Percentiles rank a stretch among this genome's conserved stretches.
phyloP scores from a whole-genome alignment of 2,113 vertebrate species.

The Chloebia gouldiae region DNA sequence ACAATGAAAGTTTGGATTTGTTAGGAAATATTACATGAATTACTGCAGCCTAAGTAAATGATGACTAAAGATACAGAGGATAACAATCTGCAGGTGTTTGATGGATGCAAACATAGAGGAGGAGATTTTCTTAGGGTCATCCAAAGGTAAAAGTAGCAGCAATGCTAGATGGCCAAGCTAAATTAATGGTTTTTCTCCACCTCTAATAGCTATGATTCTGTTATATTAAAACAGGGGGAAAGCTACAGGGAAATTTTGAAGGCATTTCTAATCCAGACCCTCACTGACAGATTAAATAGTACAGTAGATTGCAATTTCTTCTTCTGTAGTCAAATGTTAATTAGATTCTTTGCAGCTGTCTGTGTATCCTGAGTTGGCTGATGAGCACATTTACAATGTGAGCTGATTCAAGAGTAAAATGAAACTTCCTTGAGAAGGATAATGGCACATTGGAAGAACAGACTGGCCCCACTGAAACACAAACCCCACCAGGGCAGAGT shows the following conservation, averaged over 20 bases:
- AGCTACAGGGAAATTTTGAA: background rate
- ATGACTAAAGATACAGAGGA: background rate
- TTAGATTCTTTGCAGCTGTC: constrained; percentile 45
- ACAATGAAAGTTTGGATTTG: background rate
- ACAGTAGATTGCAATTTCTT: constrained; percentile 28
- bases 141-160: background rate
- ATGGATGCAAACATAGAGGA: background rate
- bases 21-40: background rate
- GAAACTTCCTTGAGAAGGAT: constrained; percentile 13
- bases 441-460: constrained; percentile 1
- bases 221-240: background rate
- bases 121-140: constrained; percentile 6
- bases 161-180: background rate
- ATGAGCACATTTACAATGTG: constrained; percentile 26
- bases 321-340: constrained; percentile 55
- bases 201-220: background rate
- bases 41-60: background rate
- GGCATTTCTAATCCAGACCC: constrained; percentile 27
- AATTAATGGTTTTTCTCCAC: constrained; percentile 2
- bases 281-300: background rate
- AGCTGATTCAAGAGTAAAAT: constrained; percentile 21
- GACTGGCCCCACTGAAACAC: background rate
- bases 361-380: constrained; percentile 19
- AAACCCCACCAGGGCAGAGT: background rate
- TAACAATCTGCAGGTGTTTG: constrained; percentile 7